phyloP scores from a whole-genome alignment of 2,113 vertebrate genomes.

The Motacilla alba region DNA sequence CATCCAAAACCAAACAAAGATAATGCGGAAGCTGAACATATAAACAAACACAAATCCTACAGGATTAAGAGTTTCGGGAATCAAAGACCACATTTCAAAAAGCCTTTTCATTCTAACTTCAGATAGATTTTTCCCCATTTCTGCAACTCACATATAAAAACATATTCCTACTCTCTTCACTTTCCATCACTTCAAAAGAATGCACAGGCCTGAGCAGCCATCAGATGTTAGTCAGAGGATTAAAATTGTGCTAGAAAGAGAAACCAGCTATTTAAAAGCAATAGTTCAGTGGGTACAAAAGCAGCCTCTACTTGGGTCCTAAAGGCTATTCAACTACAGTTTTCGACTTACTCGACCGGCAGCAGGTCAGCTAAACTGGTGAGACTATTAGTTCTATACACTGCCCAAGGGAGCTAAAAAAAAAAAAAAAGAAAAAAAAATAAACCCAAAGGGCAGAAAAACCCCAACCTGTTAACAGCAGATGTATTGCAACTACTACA shows the following conservation, averaged over 20 bases:
- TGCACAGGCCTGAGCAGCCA: background rate
- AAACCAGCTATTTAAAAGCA: background rate
- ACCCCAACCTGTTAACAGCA: background rate
- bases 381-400: background rate
- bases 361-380: background rate
- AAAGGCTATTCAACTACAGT: background rate
- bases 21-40: background rate
- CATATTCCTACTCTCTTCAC: background rate
- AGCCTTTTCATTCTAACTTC: background rate
- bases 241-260: background rate
- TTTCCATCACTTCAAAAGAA: background rate
- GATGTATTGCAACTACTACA: background rate
- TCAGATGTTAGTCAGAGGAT: background rate
- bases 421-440: background rate
- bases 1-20: slow-evolving; percentile 12
- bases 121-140: background rate
- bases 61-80: slow-evolving; percentile 16
- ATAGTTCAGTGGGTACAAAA: background rate
- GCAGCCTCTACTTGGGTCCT: background rate
- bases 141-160: background rate
- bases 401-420: background rate
- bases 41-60: slow-evolving; percentile 34
- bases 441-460: background rate
- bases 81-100: background rate
- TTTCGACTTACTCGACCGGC: background rate